phyloP scores from a whole-genome alignment of 2,888 invertebrate genomes.

The Habrosyne pyritoides region DNA sequence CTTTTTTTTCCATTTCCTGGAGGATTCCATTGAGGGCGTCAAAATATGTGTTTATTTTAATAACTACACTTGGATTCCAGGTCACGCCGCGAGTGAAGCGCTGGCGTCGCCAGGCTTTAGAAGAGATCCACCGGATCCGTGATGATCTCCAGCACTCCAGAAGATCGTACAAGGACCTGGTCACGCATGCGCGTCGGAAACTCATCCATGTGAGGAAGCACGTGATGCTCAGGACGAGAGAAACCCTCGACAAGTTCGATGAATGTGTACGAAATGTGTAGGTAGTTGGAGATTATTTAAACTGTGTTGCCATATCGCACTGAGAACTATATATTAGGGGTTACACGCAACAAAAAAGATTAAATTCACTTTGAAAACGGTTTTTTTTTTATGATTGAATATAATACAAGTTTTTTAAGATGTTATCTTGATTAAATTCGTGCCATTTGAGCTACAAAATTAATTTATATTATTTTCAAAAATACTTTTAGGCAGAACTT shows the following conservation, averaged over 20 bases:
- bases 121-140: constrained; percentile 64
- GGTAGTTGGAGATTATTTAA: neutral
- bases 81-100: constrained; percentile 54
- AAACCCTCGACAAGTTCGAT: constrained; percentile 42
- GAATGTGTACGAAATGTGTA: constrained; percentile 43
- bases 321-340: neutral
- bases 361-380: too few species aligned
- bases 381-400: too few species aligned
- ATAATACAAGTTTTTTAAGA: too few species aligned
- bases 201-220: constrained; percentile 56
- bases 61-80: too few species aligned
- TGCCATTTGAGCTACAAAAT: too few species aligned
- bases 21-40: too few species aligned
- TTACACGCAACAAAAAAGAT: too few species aligned
- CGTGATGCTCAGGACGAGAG: constrained; percentile 36
- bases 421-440: too few species aligned
- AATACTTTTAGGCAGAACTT: too few species aligned
- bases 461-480: too few species aligned
- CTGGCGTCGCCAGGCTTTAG: constrained; percentile 64
- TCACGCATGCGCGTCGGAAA: constrained; percentile 58
- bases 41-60: too few species aligned
- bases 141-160: constrained; percentile 67
- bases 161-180: constrained; percentile 60
- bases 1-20: too few species aligned
- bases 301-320: constrained; percentile 1